Conservation (phyloP, 2,797 vertebrate genomes). For the Euphonia xanthogaster region DNA sequence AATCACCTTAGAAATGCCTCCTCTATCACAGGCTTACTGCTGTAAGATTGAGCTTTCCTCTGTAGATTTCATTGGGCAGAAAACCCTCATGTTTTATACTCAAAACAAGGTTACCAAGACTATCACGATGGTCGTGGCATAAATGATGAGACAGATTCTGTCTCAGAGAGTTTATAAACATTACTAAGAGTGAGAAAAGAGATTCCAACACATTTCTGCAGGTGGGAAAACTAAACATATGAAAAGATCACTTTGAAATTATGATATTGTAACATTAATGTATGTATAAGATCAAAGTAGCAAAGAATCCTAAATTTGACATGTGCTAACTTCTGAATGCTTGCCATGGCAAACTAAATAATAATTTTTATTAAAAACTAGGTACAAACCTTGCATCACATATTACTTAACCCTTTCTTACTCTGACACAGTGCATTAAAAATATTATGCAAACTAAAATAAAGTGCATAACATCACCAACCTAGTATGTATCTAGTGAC, state of each 20-base stretch:
- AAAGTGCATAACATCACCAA: neutral
- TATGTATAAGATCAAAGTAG: neutral
- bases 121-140: neutral
- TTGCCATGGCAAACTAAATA: neutral
- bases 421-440: neutral
- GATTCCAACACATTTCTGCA: neutral
- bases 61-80: neutral
- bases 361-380: neutral
- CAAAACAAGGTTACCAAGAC: neutral
- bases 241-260: neutral
- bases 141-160: neutral
- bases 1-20: neutral
- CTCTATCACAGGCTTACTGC: neutral
- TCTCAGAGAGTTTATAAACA: neutral
- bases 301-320: neutral
- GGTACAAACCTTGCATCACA: neutral
- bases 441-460: neutral
- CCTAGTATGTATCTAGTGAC: neutral
- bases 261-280: neutral
- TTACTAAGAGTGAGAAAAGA: neutral
- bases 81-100: neutral
- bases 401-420: neutral
- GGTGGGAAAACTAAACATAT: neutral
- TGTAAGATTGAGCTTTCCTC: neutral
- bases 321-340: neutral